Conservation (phyloP, 2,797 vertebrate genomes). For the Pangasius krempfi region DNA sequence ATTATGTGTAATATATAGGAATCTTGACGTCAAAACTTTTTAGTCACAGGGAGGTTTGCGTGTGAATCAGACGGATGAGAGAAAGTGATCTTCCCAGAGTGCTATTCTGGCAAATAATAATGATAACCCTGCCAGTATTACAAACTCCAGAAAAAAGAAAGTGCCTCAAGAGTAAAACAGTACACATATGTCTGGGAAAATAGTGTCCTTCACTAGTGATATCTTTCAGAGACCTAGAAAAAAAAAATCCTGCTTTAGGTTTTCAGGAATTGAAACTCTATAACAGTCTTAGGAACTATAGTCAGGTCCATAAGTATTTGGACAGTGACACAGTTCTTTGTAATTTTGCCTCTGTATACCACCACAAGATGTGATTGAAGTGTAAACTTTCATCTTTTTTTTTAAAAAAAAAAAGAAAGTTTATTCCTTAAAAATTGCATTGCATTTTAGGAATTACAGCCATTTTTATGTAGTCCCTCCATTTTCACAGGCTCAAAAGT, state of each 20-base stretch:
- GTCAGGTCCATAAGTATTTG: background rate
- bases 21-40: background rate
- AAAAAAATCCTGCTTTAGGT: background rate
- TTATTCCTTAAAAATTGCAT: too few relatives aligned
- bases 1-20: background rate
- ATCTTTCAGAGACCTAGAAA: background rate
- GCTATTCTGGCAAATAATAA: constrained; percentile 3
- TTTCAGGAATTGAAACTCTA: background rate
- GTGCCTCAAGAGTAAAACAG: background rate
- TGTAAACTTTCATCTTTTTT: too few relatives aligned
- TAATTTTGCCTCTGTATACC: too few relatives aligned
- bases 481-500: too few relatives aligned
- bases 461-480: too few relatives aligned
- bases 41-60: background rate
- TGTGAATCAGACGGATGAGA: constrained; percentile 11
- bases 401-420: too few relatives aligned
- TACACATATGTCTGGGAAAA: constrained; percentile 3
- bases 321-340: too few relatives aligned
- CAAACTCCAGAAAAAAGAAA: background rate
- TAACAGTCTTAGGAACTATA: background rate
- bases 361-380: too few relatives aligned
- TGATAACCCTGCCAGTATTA: background rate
- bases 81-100: constrained; percentile 6
- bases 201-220: background rate
- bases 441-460: too few relatives aligned